These are phyloP conservation scores for Oreochromis grahami DNA, from an alignment of 2,797 vertebrate genomes.

Conservation along the genomic window DNA sequence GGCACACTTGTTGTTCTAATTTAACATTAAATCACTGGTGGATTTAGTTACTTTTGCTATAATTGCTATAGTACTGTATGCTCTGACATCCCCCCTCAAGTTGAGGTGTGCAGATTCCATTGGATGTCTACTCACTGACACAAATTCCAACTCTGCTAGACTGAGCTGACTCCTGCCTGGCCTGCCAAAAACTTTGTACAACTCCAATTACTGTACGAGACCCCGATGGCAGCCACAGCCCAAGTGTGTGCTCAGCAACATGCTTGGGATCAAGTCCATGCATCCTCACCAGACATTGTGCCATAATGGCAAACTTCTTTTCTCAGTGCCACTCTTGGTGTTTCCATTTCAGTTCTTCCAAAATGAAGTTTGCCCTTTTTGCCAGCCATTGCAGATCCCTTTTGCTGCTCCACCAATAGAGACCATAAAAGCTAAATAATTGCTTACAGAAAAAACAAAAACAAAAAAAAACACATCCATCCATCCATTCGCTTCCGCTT, in stretches of 20 bases:
- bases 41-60: neutral
- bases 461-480: neutral
- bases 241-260: constrained; percentile 25
- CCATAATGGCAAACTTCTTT: constrained; percentile 35
- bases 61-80: neutral
- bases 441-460: neutral
- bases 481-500: no score
- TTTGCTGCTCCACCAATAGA: neutral
- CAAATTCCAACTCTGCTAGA: constrained; percentile 3
- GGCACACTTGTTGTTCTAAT: neutral
- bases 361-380: constrained; percentile 9
- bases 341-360: constrained; percentile 19
- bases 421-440: neutral
- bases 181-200: constrained; percentile 27
- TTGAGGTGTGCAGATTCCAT: neutral
- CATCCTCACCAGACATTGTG: constrained; percentile 13
- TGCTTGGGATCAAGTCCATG: constrained; percentile 24
- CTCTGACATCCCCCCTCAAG: neutral
- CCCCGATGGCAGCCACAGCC: constrained; percentile 13
- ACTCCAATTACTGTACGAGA: constrained; percentile 38
- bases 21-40: neutral
- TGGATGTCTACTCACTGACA: neutral
- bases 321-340: constrained; percentile 5
- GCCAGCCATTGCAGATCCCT: neutral
- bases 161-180: constrained; percentile 14